A percentile compares a stretch with the other conserved stretches of the same genome.
phyloP scores from a whole-genome alignment of 1,140 invertebrate genomes.

The Aplysia californica region DNA sequence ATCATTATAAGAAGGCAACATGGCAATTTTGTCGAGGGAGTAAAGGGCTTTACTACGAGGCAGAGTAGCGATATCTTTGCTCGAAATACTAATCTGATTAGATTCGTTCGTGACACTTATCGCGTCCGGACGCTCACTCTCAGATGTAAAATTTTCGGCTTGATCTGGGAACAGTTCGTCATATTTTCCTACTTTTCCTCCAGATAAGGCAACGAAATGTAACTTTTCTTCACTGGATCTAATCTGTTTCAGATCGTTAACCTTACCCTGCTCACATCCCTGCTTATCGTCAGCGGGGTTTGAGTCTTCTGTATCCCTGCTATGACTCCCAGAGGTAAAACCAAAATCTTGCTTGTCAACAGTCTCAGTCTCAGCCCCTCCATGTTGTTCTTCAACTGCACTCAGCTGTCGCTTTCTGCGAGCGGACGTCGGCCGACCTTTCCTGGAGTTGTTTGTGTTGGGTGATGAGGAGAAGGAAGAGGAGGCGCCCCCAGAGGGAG shows the following conservation, averaged over 20 bases:
- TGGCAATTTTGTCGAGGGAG: not conserved
- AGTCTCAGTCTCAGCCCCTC: no score
- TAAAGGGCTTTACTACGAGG: not conserved
- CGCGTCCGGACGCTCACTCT: no score
- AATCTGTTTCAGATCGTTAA: not conserved
- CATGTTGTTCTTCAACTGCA: not conserved
- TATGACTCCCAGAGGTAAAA: no score
- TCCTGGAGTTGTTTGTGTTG: not conserved
- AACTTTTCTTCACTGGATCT: not conserved
- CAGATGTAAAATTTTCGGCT: no score
- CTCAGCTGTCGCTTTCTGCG: not conserved
- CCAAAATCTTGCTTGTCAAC: no score
- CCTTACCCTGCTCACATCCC: no score
- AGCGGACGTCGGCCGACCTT: not conserved
- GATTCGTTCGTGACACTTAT: no score
- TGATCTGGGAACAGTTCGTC: not conserved
- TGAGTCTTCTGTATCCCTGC: no score
- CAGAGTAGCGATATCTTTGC: not conserved
- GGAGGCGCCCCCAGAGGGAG: not conserved
- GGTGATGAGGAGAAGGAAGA: not conserved
- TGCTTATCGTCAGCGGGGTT: no score
- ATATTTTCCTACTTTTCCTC: not conserved
- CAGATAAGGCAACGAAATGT: not conserved
- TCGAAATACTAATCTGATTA: no score
- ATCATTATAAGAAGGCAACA: constrained; percentile 3